Evolutionary conservation across 2,888 invertebrate species (phyloP), one percentile per base, ranked within the genome.

Genomic region (Tipula lateralis): DNA sequence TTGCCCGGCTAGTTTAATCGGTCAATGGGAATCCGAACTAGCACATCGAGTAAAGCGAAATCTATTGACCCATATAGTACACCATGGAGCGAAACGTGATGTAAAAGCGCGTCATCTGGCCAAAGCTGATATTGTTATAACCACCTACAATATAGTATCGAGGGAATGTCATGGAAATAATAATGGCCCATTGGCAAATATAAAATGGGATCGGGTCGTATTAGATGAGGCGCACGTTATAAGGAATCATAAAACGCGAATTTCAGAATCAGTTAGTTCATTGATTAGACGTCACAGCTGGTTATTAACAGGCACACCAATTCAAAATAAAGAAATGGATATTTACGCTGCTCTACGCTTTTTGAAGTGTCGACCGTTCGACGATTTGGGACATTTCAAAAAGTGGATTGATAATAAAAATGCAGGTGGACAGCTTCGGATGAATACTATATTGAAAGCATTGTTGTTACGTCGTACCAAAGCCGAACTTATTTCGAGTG

Each of bases 201-300:
- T 99, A 2, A 92, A 92, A 9, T 99, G 98, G 98, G 92, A 94
- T 0, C 92, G 99, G 84, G 92, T 97, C 1, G 94, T 99, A 85
- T 91, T 99, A 29, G 99, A 99, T 90, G 99, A 99, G 91, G 99
- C 96, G 0, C 99, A 99, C 90, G 92, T 93, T 66, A 95, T 99
- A 7, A 94, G 98, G 87, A 99, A 99, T 91, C 93, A 95, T 89
- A 97, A 96, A 90, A 93, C 95, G 7, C 92, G 93, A 86, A 94
- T 94, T 0, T 94, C 96, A 0, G 88, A 91, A 85, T 95, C 95
- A 0, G 95, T 94, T 6, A 95, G 94, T 88, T 90, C 91, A 1
- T 89, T 97, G 83, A 87, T 89, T 0, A 93, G 93, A 5, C 91
- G 90, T 85, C 91, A 92, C 1, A 93, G 97, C 12, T 97, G 96